Evolutionary conservation across 2,888 invertebrate species (phyloP).

Genomic region (Drosophila bunnanda): DNA sequence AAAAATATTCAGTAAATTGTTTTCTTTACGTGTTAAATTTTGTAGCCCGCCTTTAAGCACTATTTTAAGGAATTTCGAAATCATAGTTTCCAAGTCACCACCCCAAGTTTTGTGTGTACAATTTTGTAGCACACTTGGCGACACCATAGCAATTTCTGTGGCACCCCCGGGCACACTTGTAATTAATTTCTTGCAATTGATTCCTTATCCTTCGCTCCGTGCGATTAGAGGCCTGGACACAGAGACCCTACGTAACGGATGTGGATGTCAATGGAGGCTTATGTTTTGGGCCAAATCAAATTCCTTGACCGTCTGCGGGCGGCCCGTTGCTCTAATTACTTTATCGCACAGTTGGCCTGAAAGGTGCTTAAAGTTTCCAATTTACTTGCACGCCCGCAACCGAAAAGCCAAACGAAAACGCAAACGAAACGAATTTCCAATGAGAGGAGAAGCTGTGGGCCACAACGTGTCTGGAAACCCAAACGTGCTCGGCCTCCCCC

Average conservation of each 20-base stretch:
- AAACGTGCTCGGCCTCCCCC: constrained; percentile 48
- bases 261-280: constrained; percentile 15
- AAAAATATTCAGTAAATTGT: too few species aligned
- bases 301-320: constrained; percentile 21
- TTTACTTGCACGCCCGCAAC: constrained; percentile 62
- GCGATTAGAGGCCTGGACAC: constrained; percentile 45
- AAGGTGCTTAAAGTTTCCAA: constrained; percentile 72
- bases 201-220: constrained; percentile 47
- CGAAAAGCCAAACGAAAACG: constrained; percentile 37
- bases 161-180: not conserved
- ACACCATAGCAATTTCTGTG: constrained; percentile 5
- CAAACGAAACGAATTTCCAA: constrained; percentile 64
- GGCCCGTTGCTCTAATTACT: constrained; percentile 64
- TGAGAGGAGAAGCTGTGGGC: constrained; percentile 57
- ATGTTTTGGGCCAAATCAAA: constrained; percentile 40
- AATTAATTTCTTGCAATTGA: constrained; percentile 19
- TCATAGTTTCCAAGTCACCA: too few species aligned
- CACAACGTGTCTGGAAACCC: constrained; percentile 70
- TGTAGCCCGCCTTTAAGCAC: not conserved
- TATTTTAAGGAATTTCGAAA: not conserved
- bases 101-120: not conserved
- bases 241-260: constrained; percentile 7
- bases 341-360: constrained; percentile 51
- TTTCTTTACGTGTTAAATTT: not conserved
- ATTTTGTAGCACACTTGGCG: not conserved